Evolutionary conservation across 1,140 invertebrate genomes (phyloP), one percentile per base, ranked within the genome.

Genomic region (Coptotermes formosanus): DNA sequence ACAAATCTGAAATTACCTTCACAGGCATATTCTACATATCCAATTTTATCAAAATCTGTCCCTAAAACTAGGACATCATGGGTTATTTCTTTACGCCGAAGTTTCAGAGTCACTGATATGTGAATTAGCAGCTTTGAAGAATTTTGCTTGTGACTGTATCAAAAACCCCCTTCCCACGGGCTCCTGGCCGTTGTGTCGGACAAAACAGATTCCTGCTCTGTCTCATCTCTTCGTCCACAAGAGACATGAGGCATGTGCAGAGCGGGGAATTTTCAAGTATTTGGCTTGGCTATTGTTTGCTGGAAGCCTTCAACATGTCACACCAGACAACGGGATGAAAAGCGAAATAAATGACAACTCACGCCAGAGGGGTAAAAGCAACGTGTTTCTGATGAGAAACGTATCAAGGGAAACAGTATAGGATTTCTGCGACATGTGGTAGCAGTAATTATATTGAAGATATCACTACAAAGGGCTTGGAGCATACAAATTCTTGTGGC

Each of bases 211-310:
- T 64, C 59, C 59, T 23, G 59, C 8, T 23, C 59, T 75, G 64
- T 75, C 64, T 75, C 64, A 75, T 30, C 25, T 75, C n/a, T 8
- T 75, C 25, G 25, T 75, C 64, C 64, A 12, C 64, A 30, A 75
- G 64, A 25, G 64, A 75, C 64, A 25, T 9, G 64, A 75, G 64
- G 30, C 64, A 75, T 75, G 64, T 9, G 64, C 25, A 75, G 64
- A 75, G 64, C 64, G 14, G 64, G 55, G 64, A 75, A 75, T 30
- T 75, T 75, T 75, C 64, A 75, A 75, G 64, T 75, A 30, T 75
- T 75, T 75, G 38, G 25, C 64, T 75, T 30, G 64, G 25, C n/a
- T 75, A 75, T 75, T 75, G 64, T 75, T 64, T 30, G 25, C 64
- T 21, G 52, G 19, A 55, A 55, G 52, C 19, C 52, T 75, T 30